A percentile compares a stretch with the other conserved stretches of the same genome.
phyloP scores from a whole-genome alignment of 1,140 invertebrate genomes.

The Lepeophtheirus salmonis region DNA sequence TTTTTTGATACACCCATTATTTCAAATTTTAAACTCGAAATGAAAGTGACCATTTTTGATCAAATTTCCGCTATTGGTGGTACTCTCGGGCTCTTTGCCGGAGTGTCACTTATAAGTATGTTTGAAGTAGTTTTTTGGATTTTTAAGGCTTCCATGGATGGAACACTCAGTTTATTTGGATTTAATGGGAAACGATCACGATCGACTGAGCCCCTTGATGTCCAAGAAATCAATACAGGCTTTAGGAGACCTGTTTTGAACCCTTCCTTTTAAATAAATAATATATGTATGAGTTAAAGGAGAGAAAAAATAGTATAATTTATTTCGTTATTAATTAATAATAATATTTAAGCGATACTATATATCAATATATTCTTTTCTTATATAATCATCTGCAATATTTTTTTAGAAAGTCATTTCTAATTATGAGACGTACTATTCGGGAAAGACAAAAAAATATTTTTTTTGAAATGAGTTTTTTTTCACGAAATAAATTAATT shows the following conservation, averaged over 20 bases:
- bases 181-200: background rate
- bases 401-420: no score
- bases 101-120: constrained; percentile 7
- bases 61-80: constrained; percentile 12
- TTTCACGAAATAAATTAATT: no score
- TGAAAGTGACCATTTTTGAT: constrained; percentile 10
- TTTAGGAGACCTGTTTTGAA: background rate
- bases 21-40: background rate
- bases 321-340: no score
- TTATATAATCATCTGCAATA: no score
- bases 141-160: background rate
- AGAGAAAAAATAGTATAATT: no score
- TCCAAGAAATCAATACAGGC: background rate
- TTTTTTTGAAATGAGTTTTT: no score
- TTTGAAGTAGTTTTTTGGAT: constrained; percentile 6
- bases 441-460: no score
- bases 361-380: no score
- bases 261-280: background rate
- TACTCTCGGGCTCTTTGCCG: constrained; percentile 6
- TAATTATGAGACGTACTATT: no score
- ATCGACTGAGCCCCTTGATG: background rate
- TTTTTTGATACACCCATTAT: constrained; percentile 13
- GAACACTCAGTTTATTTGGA: background rate
- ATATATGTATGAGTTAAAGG: no score
- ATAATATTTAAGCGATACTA: no score